phyloP scores from a whole-genome alignment of 1,140 invertebrate species.

The Trichonephila inaurata region DNA sequence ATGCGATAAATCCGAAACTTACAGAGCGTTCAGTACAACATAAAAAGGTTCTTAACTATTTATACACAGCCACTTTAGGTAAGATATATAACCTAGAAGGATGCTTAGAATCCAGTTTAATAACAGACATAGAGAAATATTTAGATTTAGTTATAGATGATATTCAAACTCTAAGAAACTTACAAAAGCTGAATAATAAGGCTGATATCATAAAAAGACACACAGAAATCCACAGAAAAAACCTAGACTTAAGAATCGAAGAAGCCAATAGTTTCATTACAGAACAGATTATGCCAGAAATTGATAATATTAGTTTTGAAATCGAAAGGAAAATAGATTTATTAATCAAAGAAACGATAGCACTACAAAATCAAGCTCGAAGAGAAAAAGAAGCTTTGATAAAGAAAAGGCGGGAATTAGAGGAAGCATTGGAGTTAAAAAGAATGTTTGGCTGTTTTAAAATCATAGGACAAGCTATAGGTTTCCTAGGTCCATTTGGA shows the following conservation, averaged over 20 bases:
- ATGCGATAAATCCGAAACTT: not conserved
- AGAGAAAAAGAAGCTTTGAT: not conserved
- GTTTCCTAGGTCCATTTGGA: not conserved
- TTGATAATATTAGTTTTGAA: not conserved
- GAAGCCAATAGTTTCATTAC: slow-evolving; percentile 9
- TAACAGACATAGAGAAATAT: not conserved
- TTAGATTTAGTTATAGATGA: slow-evolving; percentile 1
- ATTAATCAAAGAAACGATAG: not conserved
- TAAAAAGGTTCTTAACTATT: slow-evolving; percentile 41
- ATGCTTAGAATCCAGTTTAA: not conserved
- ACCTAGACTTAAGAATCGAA: not conserved
- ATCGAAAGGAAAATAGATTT: not conserved
- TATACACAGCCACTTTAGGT: slow-evolving; percentile 19
- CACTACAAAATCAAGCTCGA: not conserved
- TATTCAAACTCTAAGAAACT: not conserved
- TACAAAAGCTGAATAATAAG: not conserved
- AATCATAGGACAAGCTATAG: not conserved
- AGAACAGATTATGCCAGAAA: not conserved
- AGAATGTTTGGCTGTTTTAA: not conserved
- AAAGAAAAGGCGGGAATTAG: slow-evolving; percentile 1
- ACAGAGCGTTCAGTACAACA: not conserved
- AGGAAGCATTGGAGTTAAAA: not conserved
- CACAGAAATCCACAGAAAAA: not conserved
- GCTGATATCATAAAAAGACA: slow-evolving; percentile 12
- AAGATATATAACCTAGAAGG: slow-evolving; percentile 24